These are phyloP conservation scores for Herminia tarsipennalis DNA, from an alignment of 2,888 invertebrate species.

Conservation along the genomic window DNA sequence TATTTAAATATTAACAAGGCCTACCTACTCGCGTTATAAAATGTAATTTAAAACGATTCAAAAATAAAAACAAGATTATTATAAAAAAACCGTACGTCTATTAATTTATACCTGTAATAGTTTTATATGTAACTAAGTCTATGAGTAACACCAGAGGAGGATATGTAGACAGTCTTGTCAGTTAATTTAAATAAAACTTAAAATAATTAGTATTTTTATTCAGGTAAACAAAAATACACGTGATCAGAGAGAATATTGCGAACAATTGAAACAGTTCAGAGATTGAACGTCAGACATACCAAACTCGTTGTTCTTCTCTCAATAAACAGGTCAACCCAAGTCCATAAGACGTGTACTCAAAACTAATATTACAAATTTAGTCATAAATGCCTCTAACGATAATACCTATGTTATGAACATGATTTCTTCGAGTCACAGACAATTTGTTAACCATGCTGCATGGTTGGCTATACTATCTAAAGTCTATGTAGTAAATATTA, in stretches of 20 bases:
- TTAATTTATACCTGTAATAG: slow-evolving; percentile 42
- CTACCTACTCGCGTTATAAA: slow-evolving; percentile 69
- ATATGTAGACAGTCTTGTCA: slow-evolving; percentile 51
- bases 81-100: slow-evolving; percentile 59
- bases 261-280: slow-evolving; percentile 31
- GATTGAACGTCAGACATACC: slow-evolving; percentile 16
- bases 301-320: slow-evolving; percentile 10
- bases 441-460: slow-evolving; percentile 46
- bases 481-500: slow-evolving; percentile 44
- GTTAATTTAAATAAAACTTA: slow-evolving; percentile 79
- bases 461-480: slow-evolving; percentile 44
- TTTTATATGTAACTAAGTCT: slow-evolving; percentile 21
- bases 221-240: slow-evolving; percentile 71
- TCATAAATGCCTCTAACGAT: slow-evolving; percentile 28
- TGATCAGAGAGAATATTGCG: slow-evolving; percentile 52
- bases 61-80: slow-evolving; percentile 65
- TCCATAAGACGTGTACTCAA: slow-evolving; percentile 21
- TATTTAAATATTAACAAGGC: slow-evolving; percentile 71
- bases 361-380: slow-evolving; percentile 22
- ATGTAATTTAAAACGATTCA: slow-evolving; percentile 74
- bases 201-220: slow-evolving; percentile 77
- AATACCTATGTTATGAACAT: slow-evolving; percentile 37
- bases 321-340: slow-evolving; percentile 20
- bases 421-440: slow-evolving; percentile 42
- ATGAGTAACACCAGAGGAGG: slow-evolving; percentile 27